Conservation (phyloP, 1,140 invertebrate genomes). For the Galleria mellonella region DNA sequence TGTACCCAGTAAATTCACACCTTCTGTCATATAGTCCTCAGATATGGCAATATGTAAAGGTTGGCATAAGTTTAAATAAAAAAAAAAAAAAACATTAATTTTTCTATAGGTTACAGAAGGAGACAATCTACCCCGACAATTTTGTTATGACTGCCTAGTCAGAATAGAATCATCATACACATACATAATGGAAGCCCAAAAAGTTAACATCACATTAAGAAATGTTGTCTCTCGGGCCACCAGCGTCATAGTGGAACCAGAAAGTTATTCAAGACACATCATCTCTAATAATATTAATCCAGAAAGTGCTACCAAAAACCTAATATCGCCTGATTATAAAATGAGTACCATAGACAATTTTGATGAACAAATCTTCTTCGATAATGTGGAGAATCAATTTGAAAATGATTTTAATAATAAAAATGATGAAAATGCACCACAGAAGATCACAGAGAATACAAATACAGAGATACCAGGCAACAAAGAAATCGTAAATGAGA, state of each 20-base stretch:
- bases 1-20: too few species aligned
- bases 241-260: conserved; percentile 47
- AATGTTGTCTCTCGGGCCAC: conserved; percentile 44
- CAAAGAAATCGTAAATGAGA: background rate
- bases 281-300: conserved; percentile 14
- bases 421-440: background rate
- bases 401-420: conserved; percentile 1
- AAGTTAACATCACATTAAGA: conserved; percentile 46
- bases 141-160: conserved; percentile 51
- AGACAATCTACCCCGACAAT: conserved; percentile 51
- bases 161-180: conserved; percentile 55
- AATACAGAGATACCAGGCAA: background rate
- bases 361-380: conserved; percentile 10
- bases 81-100: too few species aligned
- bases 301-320: conserved; percentile 20
- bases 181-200: conserved; percentile 53
- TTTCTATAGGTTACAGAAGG: conserved; percentile 38
- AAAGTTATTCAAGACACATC: conserved; percentile 17
- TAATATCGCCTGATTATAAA: conserved; percentile 48
- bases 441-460: background rate
- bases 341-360: conserved; percentile 26
- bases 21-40: too few species aligned
- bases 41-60: too few species aligned
- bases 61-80: too few species aligned
- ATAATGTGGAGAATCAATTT: conserved; percentile 8